These are phyloP conservation scores for Tenebrio molitor DNA, from an alignment of 1,140 invertebrate species.

Conservation along the genomic window DNA sequence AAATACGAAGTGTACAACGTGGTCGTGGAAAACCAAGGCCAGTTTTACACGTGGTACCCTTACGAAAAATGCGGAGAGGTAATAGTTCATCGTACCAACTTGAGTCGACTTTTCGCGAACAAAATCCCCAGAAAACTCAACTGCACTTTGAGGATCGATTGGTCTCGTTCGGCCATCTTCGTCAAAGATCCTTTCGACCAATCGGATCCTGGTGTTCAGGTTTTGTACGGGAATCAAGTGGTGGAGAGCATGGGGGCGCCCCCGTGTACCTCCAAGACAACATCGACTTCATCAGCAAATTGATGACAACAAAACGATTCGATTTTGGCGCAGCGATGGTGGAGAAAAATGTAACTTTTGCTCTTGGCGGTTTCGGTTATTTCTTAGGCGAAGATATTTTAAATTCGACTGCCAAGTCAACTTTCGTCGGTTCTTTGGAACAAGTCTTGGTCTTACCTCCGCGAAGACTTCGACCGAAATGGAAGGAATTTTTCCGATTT, in stretches of 20 bases:
- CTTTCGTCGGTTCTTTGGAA: neutral
- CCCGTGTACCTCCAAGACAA: neutral
- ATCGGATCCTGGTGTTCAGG: constrained; percentile 9
- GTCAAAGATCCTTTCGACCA: constrained; percentile 10
- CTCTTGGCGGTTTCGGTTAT: no score
- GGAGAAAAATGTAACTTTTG: no score
- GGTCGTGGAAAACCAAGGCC: no score
- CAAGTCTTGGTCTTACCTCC: neutral
- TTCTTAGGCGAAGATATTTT: no score
- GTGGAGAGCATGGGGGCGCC: neutral
- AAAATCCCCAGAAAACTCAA: constrained; percentile 27
- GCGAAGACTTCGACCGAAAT: neutral
- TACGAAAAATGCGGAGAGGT: neutral
- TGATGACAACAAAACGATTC: no score
- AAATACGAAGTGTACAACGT: no score
- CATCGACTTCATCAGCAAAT: neutral
- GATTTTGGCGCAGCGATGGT: no score
- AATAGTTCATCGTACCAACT: neutral
- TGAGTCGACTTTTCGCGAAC: neutral
- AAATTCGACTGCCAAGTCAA: no score
- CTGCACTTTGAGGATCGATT: neutral
- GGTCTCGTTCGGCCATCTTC: neutral
- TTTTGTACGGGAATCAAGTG: neutral
- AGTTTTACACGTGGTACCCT: constrained; percentile 10
- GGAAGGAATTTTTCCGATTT: constrained; percentile 1